Conservation (phyloP, 2,797 vertebrate genomes). For the Heterohyrax brucei region DNA sequence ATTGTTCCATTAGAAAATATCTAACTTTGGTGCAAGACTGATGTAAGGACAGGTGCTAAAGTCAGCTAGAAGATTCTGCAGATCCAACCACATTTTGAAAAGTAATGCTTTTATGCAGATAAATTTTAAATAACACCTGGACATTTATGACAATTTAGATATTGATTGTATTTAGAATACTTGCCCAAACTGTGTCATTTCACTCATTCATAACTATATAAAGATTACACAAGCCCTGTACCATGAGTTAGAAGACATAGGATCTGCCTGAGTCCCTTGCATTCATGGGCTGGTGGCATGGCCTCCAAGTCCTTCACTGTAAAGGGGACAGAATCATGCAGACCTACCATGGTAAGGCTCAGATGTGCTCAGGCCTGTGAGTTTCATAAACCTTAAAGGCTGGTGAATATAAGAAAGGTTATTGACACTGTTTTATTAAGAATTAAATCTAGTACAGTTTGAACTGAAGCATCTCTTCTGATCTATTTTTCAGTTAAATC, state of each 20-base stretch:
- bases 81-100: conserved; percentile 66
- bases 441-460: background rate
- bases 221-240: background rate
- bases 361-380: background rate
- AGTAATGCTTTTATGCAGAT: conserved; percentile 66
- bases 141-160: background rate
- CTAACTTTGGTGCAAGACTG: conserved; percentile 12
- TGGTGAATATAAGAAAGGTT: background rate
- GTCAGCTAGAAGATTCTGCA: conserved; percentile 69
- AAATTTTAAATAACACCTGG: background rate
- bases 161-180: background rate
- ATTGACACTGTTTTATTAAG: background rate
- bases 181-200: background rate
- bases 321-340: background rate
- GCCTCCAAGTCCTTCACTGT: background rate
- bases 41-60: background rate
- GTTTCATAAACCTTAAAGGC: background rate
- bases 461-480: conserved; percentile 43
- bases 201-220: background rate
- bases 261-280: background rate
- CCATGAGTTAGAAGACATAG: background rate
- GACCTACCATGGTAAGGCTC: background rate
- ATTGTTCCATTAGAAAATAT: background rate
- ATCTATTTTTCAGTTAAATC: conserved; percentile 35
- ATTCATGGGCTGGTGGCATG: fast-evolving